phyloP scores from a whole-genome alignment of 2,888 invertebrate species.

The Alloplasta piceator region DNA sequence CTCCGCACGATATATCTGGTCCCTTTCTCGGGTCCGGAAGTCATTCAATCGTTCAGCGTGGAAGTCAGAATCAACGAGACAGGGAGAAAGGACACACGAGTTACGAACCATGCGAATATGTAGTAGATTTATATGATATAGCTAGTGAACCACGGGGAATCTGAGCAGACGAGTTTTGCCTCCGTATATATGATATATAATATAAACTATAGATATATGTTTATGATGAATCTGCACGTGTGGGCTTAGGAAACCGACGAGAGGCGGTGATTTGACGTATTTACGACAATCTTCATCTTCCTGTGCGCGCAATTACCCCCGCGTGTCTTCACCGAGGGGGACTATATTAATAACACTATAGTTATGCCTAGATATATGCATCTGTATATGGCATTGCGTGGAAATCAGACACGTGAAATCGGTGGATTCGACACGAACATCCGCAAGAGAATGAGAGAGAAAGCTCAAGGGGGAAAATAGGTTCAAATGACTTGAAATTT shows the following conservation, averaged over 20 bases:
- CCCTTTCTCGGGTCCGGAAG: conserved; percentile 49
- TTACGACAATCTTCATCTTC: conserved; percentile 76
- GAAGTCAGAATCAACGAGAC: conserved; percentile 29
- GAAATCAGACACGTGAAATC: not conserved
- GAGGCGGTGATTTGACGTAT: conserved; percentile 73
- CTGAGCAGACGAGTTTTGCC: conserved; percentile 34
- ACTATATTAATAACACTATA: conserved; percentile 21
- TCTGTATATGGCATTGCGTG: conserved; percentile 4
- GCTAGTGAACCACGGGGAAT: conserved; percentile 27
- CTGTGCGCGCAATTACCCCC: conserved; percentile 65
- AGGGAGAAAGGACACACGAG: conserved; percentile 32
- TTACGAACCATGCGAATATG: conserved; percentile 49
- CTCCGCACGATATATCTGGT: conserved; percentile 51
- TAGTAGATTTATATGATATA: too few species aligned
- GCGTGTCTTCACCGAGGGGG: conserved; percentile 23
- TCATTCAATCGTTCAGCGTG: conserved; percentile 49
- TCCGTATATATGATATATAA: conserved; percentile 22
- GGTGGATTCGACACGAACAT: conserved; percentile 2
- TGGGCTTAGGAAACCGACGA: conserved; percentile 72
- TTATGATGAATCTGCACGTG: conserved; percentile 57
- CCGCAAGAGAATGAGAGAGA: not conserved
- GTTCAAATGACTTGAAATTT: too few species aligned
- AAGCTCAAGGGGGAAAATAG: not conserved
- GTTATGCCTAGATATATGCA: not conserved
- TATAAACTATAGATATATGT: conserved; percentile 16